These are phyloP conservation scores for Zosterops borbonicus DNA, from an alignment of 2,113 vertebrate genomes.

Conservation along the genomic window DNA sequence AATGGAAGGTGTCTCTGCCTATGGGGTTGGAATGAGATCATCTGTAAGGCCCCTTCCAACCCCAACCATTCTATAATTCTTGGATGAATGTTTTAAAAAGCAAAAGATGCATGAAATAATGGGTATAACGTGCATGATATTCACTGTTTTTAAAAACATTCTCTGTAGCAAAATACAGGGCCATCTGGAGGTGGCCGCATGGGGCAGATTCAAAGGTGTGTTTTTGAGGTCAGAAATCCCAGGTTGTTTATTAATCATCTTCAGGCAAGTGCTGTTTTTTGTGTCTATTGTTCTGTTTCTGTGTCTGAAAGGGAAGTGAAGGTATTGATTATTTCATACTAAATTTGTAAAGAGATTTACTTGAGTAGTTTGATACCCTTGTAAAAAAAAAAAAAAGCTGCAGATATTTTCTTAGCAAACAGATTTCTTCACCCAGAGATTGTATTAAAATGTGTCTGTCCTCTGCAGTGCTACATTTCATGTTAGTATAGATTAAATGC, in stretches of 20 bases:
- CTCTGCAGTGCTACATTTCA: background rate
- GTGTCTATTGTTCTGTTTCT: background rate
- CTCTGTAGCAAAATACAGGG: background rate
- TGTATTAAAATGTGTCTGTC: background rate
- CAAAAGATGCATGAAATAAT: background rate
- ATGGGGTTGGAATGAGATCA: background rate
- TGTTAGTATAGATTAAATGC: background rate
- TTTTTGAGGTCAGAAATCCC: background rate
- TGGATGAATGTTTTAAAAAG: background rate
- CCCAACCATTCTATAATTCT: background rate
- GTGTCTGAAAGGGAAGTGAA: background rate
- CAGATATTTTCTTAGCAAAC: background rate
- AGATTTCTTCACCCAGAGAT: background rate
- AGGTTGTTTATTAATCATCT: background rate
- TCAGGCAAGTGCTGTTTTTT: background rate
- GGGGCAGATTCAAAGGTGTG: background rate
- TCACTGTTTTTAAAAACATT: background rate
- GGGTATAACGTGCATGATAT: background rate
- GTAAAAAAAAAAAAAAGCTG: background rate
- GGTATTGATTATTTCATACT: background rate
- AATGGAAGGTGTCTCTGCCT: background rate
- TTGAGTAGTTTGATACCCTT: background rate
- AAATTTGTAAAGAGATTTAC: background rate
- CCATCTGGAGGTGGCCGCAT: background rate
- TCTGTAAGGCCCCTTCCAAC: background rate